Evolutionary conservation across 2,888 invertebrate species (phyloP).

Genomic region (Mellilla xanthometata): DNA sequence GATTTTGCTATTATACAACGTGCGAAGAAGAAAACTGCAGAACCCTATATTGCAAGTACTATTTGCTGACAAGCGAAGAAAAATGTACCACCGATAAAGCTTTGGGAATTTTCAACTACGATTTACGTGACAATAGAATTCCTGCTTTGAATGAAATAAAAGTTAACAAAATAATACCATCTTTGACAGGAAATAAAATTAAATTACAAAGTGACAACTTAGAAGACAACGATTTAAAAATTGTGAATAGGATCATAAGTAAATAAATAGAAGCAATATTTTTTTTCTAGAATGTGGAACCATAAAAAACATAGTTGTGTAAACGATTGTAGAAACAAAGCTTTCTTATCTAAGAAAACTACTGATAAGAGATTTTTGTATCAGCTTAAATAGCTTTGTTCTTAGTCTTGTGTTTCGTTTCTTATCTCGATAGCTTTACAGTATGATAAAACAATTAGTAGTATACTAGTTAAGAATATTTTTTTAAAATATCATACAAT

Average conservation of each 20-base stretch:
- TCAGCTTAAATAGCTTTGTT: not conserved
- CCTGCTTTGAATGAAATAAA: slow-evolving; percentile 15
- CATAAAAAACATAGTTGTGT: slow-evolving; percentile 12
- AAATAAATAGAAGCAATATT: slow-evolving; percentile 28
- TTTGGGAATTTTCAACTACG: slow-evolving; percentile 21
- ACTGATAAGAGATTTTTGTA: slow-evolving; percentile 25
- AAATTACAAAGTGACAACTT: slow-evolving; percentile 29
- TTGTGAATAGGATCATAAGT: slow-evolving; percentile 42
- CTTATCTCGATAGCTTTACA: too few relatives aligned
- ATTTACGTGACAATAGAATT: slow-evolving; percentile 29
- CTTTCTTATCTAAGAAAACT: slow-evolving; percentile 28
- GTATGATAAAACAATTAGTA: too few relatives aligned
- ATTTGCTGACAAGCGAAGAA: slow-evolving; percentile 45
- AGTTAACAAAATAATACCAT: not conserved
- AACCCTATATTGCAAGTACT: slow-evolving; percentile 48
- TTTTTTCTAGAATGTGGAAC: slow-evolving; percentile 9
- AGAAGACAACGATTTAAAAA: slow-evolving; percentile 43
- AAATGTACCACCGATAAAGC: slow-evolving; percentile 39
- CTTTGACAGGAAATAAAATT: slow-evolving; percentile 9
- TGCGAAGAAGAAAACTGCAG: slow-evolving; percentile 44
- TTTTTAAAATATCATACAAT: too few relatives aligned
- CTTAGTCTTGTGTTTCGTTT: too few relatives aligned
- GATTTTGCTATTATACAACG: slow-evolving; percentile 52
- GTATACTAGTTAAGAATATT: too few relatives aligned
- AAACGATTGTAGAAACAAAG: slow-evolving; percentile 21